Evolutionary conservation across 2,113 vertebrate genomes (phyloP).

Genomic region (Axis porcinus): DNA sequence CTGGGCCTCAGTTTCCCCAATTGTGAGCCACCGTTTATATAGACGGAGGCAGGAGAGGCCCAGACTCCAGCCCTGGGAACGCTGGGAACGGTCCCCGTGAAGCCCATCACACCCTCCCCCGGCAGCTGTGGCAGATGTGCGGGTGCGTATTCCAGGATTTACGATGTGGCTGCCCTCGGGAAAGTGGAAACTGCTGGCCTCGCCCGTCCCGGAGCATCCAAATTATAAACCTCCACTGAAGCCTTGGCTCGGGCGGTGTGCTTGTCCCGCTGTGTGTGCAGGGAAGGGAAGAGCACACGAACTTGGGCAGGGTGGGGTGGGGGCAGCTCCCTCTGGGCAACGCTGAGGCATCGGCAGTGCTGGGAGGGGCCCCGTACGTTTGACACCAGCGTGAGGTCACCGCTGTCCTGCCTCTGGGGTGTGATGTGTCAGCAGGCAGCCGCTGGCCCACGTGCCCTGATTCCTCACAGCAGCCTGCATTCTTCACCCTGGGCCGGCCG

Average conservation of each 20-base stretch:
- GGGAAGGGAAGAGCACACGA: not conserved
- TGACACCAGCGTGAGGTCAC: constrained; percentile 55
- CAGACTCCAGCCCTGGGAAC: not conserved
- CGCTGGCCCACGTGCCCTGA: not conserved
- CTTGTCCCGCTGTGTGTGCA: not conserved
- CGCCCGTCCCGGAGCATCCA: constrained; percentile 4
- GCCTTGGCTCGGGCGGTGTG: not conserved
- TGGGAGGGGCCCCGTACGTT: constrained; percentile 38
- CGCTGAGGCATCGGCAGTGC: not conserved
- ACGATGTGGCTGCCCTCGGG: not conserved
- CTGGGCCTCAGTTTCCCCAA: constrained; percentile 45
- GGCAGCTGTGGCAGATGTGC: not conserved
- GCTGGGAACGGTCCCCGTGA: not conserved
- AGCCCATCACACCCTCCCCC: not conserved
- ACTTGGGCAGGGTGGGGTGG: constrained; percentile 18
- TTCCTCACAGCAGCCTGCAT: not conserved
- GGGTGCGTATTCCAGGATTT: not conserved
- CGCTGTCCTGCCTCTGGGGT: not conserved
- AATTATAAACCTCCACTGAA: not conserved
- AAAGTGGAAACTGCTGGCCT: constrained; percentile 35
- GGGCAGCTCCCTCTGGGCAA: constrained; percentile 53
- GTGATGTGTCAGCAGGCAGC: constrained; percentile 26
- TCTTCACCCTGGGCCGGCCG: not conserved
- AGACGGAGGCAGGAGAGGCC: not conserved
- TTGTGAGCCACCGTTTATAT: not conserved